Base-by-base conservation (phyloP, 2,113 vertebrate species). In the Delphinapterus leucas region DNA sequence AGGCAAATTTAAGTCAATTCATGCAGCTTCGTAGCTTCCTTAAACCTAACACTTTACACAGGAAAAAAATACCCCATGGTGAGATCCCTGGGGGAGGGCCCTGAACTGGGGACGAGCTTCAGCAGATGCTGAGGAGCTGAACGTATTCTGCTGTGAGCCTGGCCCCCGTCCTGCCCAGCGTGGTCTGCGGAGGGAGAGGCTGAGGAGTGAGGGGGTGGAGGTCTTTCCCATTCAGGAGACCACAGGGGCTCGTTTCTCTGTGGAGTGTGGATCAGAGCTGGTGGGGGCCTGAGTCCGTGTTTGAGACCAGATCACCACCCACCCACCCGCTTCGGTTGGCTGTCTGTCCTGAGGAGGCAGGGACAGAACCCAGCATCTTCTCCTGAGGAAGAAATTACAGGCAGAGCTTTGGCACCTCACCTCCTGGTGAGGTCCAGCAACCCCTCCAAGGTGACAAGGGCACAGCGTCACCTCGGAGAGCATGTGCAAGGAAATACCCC, bases 61-160 rank as follows among this genome's bases (percentile, higher is more conserved):
- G 55, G 49, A 47, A 60, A 60, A 41, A 33, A 8, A 65, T 6
- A 1, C 26, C 21, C 73, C 21, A 7, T 13, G 41, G 14, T 33
- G 65, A 67, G 28, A 38, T 7, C 20, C 47, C 6, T 28, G 6
- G 33, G 49, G n/a, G 15, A 74, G 10, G 76, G 26, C 1, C 44
- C 70, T 81, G 93, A 94, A 23, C 14, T 14, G 23, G 49, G 15
- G 9, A 53, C 13, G 8, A 36, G 53, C n/a, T 53, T 17, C 3
- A 21, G 79, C 4, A 7, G 68, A 11, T 9, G 36, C 68, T 49
- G 20, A 58, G 23, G 33, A 38, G 7, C 74, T n/a, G 14, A 21
- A 25, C 13, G 3, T 36, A 2, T 47, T 55, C 53, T 38, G 2
- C 1, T 23, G 38, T 4, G 60, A 53, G 36, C 33, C 55, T 0